Percentiles rank a stretch among this genome's conserved stretches.
Evolutionary conservation across 2,888 invertebrate genomes (phyloP).

Genomic region (Drosophila mimetica): DNA sequence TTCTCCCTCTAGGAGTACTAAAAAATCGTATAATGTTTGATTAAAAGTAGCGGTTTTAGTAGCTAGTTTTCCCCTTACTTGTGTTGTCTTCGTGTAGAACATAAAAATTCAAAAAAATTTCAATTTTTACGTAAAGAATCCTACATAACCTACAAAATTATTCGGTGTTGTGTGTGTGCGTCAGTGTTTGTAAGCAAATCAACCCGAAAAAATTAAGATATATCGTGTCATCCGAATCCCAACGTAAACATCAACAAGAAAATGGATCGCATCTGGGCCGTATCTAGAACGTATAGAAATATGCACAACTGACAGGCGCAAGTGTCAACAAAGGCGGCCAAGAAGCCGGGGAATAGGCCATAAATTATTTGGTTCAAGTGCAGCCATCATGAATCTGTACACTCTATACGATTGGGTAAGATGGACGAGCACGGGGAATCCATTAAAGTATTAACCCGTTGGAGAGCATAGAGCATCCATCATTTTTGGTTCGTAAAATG

Average conservation of each 20-base stretch:
- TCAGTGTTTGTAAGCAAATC: constrained; percentile 36
- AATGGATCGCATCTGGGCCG: constrained; percentile 12
- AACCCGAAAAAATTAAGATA: constrained; percentile 40
- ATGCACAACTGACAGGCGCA: constrained; percentile 59
- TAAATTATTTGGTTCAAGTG: constrained; percentile 43
- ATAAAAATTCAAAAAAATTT: constrained; percentile 19
- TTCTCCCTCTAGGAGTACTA: constrained; percentile 18
- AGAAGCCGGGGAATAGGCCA: constrained; percentile 36
- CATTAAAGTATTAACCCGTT: constrained; percentile 33
- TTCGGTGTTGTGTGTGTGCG: constrained; percentile 3
- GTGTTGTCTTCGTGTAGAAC: constrained; percentile 47
- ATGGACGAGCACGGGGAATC: constrained; percentile 19
- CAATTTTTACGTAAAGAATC: constrained; percentile 71
- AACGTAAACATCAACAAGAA: constrained; percentile 23
- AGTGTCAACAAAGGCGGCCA: constrained; percentile 43
- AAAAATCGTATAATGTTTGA: constrained; percentile 37
- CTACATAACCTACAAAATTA: constrained; percentile 69
- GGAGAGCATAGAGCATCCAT: constrained; percentile 7
- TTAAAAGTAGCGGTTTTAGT: constrained; percentile 22
- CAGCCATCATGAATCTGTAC: constrained; percentile 73
- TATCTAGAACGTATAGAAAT: constrained; percentile 24
- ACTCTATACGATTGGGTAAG: constrained; percentile 81
- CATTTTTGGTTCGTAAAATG: constrained; percentile 2
- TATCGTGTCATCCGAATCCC: constrained; percentile 10
- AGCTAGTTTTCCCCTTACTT: constrained; percentile 38